Conservation (phyloP, 2,888 invertebrate species). For the Epirrhoe tristata region DNA sequence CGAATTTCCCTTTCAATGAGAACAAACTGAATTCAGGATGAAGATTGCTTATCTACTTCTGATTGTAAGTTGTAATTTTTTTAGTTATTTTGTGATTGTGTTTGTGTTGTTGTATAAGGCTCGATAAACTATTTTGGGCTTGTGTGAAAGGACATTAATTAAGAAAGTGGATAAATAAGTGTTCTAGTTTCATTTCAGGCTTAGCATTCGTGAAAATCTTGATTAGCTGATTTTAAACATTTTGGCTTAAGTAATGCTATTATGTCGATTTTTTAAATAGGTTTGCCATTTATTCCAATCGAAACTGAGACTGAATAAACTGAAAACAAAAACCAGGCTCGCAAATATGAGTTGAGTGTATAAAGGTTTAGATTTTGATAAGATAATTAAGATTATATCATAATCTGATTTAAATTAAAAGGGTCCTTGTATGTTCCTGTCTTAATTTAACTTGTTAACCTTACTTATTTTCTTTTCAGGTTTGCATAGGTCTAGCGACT, state of each 20-base stretch:
- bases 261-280: too few species aligned
- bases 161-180: not conserved
- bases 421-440: not conserved
- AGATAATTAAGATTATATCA: too few species aligned
- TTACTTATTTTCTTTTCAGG: slow-evolving; percentile 58
- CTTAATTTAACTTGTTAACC: not conserved
- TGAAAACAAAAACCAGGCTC: too few species aligned
- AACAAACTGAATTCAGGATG: slow-evolving; percentile 64
- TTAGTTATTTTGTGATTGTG: slow-evolving; percentile 7
- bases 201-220: not conserved
- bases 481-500: slow-evolving; percentile 68
- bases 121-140: not conserved
- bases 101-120: slow-evolving; percentile 5
- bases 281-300: too few species aligned
- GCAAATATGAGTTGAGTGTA: too few species aligned
- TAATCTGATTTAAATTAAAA: not conserved
- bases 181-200: not conserved
- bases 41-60: slow-evolving; percentile 70
- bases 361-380: too few species aligned
- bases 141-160: not conserved
- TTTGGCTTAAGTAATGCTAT: not conserved
- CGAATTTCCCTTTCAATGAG: slow-evolving; percentile 72
- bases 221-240: not conserved
- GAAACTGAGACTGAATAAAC: too few species aligned
- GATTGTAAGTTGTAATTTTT: slow-evolving; percentile 65